A percentile compares a stretch with the other conserved stretches of the same genome.
phyloP scores from a whole-genome alignment of 2,113 vertebrate species.

The Oxygymnocypris stewartii region DNA sequence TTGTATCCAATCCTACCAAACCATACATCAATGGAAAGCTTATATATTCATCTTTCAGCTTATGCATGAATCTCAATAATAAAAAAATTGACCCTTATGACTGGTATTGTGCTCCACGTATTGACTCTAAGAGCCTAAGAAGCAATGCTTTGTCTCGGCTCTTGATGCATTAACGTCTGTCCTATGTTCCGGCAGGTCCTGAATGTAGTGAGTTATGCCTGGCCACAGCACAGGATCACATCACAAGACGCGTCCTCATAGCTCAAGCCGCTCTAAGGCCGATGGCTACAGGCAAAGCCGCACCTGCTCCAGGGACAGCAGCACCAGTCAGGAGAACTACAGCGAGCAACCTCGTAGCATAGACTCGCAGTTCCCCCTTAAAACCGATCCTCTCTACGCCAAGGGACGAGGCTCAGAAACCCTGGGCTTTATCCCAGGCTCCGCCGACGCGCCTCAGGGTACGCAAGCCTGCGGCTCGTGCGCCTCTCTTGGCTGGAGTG shows the following conservation, averaged over 20 bases:
- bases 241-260: constrained; percentile 62
- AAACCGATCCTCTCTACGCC: constrained; percentile 72
- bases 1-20: too few relatives aligned
- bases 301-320: constrained; percentile 66
- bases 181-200: constrained; percentile 65
- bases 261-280: constrained; percentile 63
- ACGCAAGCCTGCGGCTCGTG: constrained; percentile 79
- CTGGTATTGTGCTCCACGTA: background rate
- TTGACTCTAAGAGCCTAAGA: background rate
- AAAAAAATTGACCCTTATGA: too few relatives aligned
- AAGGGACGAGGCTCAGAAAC: constrained; percentile 80
- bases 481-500: constrained; percentile 80
- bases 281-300: constrained; percentile 72
- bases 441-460: constrained; percentile 73
- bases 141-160: background rate
- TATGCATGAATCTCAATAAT: too few relatives aligned
- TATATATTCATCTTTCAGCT: too few relatives aligned
- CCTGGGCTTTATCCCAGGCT: constrained; percentile 86
- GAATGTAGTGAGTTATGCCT: constrained; percentile 82
- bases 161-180: background rate
- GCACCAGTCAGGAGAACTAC: constrained; percentile 68
- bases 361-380: constrained; percentile 69
- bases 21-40: too few relatives aligned
- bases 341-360: constrained; percentile 59
- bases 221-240: constrained; percentile 75